Conservation (phyloP, 2,888 invertebrate genomes). For the Ophion ventricosus region DNA sequence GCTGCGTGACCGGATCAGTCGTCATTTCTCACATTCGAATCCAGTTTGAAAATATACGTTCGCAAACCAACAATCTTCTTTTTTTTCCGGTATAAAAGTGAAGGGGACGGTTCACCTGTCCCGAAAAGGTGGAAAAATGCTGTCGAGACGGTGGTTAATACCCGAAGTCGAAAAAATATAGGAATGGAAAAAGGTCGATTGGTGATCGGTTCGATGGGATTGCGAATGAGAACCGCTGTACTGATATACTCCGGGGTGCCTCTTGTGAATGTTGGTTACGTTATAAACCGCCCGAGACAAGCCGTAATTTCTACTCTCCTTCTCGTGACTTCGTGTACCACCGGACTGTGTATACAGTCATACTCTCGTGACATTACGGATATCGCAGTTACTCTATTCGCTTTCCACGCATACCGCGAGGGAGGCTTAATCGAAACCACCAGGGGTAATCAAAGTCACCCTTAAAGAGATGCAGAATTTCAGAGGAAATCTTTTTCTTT, state of each 20-base stretch:
- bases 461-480: no score
- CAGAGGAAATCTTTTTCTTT: no score
- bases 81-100: conserved; percentile 2
- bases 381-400: conserved; percentile 5
- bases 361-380: conserved; percentile 22
- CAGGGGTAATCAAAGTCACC: conserved; percentile 2
- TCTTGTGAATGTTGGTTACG: conserved; percentile 65
- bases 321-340: conserved; percentile 55
- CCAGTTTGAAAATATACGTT: conserved; percentile 25
- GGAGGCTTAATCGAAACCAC: not conserved
- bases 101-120: conserved; percentile 31
- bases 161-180: not conserved
- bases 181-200: not conserved
- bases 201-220: conserved; percentile 9
- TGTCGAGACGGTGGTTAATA: not conserved
- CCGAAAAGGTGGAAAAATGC: conserved; percentile 34
- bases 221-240: conserved; percentile 56
- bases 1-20: conserved; percentile 9
- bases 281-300: conserved; percentile 57
- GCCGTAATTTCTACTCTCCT: conserved; percentile 63
- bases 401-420: conserved; percentile 1
- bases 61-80: conserved; percentile 5
- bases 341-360: conserved; percentile 23
- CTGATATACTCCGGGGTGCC: conserved; percentile 30
- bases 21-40: conserved; percentile 23